Percentiles rank a stretch among this genome's conserved stretches.
These are phyloP conservation scores for Herminia tarsipennalis DNA, from an alignment of 2,888 invertebrate genomes.

Conservation along the genomic window DNA sequence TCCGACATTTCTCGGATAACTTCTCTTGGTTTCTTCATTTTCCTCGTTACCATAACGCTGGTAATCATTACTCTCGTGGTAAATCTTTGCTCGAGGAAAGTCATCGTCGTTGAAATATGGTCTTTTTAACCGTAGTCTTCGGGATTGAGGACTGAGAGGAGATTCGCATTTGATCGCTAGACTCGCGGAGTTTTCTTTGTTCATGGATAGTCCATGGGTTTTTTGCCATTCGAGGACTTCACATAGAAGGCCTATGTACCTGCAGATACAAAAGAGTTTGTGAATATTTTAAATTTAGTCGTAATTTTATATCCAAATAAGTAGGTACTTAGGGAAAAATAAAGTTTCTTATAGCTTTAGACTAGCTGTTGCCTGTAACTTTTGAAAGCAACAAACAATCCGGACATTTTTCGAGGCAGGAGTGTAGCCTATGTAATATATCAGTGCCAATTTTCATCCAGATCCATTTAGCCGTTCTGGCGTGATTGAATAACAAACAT, in stretches of 20 bases:
- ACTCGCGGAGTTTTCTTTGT: slow-evolving; percentile 75
- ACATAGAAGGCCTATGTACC: slow-evolving; percentile 94
- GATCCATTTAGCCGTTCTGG: no score
- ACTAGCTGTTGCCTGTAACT: no score
- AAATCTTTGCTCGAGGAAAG: slow-evolving; percentile 55
- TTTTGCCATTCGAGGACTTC: slow-evolving; percentile 97
- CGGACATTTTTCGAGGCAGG: no score
- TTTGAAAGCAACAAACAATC: no score
- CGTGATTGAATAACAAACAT: no score
- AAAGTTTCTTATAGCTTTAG: no score
- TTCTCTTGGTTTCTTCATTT: slow-evolving; percentile 66
- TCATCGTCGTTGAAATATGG: slow-evolving; percentile 66
- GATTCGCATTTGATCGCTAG: slow-evolving; percentile 85
- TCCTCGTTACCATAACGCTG: slow-evolving; percentile 72
- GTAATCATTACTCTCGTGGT: slow-evolving; percentile 54
- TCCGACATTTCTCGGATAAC: slow-evolving; percentile 49
- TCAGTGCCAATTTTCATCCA: no score
- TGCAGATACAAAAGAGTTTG: no score
- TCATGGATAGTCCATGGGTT: slow-evolving; percentile 71
- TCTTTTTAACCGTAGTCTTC: slow-evolving; percentile 68
- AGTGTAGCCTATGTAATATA: no score
- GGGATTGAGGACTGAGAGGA: slow-evolving; percentile 68
- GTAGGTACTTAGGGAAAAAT: no score
- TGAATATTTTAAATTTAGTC: no score
- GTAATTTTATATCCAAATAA: no score